These are phyloP conservation scores for Gymnosoma rotundatum DNA, from an alignment of 2,888 invertebrate genomes.

Conservation along the genomic window DNA sequence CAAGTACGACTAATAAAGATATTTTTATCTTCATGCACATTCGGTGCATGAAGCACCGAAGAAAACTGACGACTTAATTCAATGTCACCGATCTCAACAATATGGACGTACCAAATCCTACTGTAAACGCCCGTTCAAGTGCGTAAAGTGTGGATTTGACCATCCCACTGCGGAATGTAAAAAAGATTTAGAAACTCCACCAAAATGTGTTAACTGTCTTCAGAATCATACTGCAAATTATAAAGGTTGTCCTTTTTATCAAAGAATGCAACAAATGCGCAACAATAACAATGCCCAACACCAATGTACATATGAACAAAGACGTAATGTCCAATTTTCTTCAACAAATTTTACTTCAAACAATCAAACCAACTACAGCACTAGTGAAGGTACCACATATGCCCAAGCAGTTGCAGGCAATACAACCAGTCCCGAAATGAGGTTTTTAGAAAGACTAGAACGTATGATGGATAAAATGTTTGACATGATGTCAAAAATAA, in stretches of 20 bases:
- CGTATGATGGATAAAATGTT: conserved; percentile 26
- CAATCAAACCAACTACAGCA: neutral
- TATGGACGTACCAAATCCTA: conserved; percentile 20
- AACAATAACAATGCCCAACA: neutral
- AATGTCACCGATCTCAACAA: conserved; percentile 15
- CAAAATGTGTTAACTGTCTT: conserved; percentile 3
- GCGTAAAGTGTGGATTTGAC: too few relatives aligned
- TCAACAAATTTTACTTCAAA: neutral
- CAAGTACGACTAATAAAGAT: too few relatives aligned
- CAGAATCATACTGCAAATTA: conserved; percentile 25
- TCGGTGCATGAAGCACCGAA: too few relatives aligned
- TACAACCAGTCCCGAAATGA: conserved; percentile 21
- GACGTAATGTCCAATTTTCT: neutral
- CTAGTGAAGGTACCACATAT: conserved; percentile 1
- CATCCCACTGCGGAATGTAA: conserved; percentile 1
- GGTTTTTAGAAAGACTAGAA: conserved; percentile 15
- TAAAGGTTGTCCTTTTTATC: conserved; percentile 13
- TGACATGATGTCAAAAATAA: conserved; percentile 46
- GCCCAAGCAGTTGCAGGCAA: conserved; percentile 26
- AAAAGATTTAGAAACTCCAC: conserved; percentile 9
- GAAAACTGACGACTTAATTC: neutral
- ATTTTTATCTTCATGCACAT: neutral
- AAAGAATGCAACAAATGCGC: conserved; percentile 9
- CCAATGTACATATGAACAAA: too few relatives aligned
- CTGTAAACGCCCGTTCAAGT: conserved; percentile 27